Evolutionary conservation across 2,888 invertebrate genomes (phyloP).

Genomic region (Nineta flava): DNA sequence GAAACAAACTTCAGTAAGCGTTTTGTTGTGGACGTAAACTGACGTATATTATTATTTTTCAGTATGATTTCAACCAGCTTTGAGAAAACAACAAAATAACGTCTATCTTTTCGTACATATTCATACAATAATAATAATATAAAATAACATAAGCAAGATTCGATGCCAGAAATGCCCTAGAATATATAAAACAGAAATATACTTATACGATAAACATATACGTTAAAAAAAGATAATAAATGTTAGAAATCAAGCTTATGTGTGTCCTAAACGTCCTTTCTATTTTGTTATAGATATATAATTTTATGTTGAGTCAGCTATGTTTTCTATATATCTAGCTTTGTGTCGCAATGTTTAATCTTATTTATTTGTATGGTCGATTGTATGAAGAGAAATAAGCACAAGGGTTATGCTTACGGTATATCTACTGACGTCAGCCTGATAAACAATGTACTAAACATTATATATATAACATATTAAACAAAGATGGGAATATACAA

Average conservation of each 20-base stretch:
- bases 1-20: slow-evolving; percentile 1
- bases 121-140: background rate
- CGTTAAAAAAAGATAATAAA: background rate
- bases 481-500: slow-evolving; percentile 19
- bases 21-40: slow-evolving; percentile 4
- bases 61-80: slow-evolving; percentile 2
- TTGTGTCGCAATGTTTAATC: slow-evolving; percentile 21
- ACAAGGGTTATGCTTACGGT: slow-evolving; percentile 22
- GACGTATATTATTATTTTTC: slow-evolving; percentile 1
- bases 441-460: slow-evolving; percentile 8
- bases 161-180: background rate
- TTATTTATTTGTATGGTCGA: slow-evolving; percentile 19
- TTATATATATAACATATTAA: slow-evolving; percentile 3
- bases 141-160: background rate
- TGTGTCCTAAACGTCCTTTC: slow-evolving; percentile 8
- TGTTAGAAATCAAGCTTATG: slow-evolving; percentile 3
- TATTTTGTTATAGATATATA: slow-evolving; percentile 5
- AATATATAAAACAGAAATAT: background rate
- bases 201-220: background rate
- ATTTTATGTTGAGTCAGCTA: slow-evolving; percentile 19
- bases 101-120: background rate
- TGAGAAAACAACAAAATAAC: slow-evolving; percentile 2
- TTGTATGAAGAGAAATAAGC: slow-evolving; percentile 30
- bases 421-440: slow-evolving; percentile 25
- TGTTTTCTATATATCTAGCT: slow-evolving; percentile 19